phyloP scores from a whole-genome alignment of 2,888 invertebrate genomes.

The Cephus rjabovi region DNA sequence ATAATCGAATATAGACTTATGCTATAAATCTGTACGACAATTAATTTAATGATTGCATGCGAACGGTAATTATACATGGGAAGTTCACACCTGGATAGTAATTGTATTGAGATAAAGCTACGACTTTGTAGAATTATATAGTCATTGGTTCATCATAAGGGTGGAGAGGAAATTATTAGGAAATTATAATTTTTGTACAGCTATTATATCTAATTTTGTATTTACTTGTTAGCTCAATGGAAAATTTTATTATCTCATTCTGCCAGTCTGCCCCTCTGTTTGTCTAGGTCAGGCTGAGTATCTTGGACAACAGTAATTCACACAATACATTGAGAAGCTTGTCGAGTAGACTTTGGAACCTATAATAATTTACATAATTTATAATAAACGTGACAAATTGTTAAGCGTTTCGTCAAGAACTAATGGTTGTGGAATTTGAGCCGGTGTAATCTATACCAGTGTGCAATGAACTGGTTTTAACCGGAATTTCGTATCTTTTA shows the following conservation, averaged over 20 bases:
- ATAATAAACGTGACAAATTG: constrained; percentile 7
- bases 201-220: no score
- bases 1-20: neutral
- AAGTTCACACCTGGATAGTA: constrained; percentile 42
- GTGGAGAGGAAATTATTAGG: neutral
- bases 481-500: constrained; percentile 25
- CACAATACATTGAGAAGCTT: neutral
- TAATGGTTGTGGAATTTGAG: constrained; percentile 39
- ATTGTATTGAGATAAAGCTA: constrained; percentile 35
- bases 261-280: neutral
- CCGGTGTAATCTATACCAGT: constrained; percentile 29
- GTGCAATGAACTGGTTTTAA: constrained; percentile 36
- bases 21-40: neutral
- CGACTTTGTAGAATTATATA: neutral
- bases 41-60: constrained; percentile 14
- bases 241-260: neutral
- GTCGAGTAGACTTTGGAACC: constrained; percentile 35
- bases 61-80: constrained; percentile 31
- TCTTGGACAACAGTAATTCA: neutral
- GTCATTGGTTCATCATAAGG: no score
- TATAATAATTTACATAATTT: constrained; percentile 32
- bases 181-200: neutral
- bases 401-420: constrained; percentile 17
- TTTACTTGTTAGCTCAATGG: neutral
- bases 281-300: neutral